Percentiles rank a stretch among this genome's conserved stretches.
Evolutionary conservation across 2,113 vertebrate species (phyloP).

Genomic region (Taurulus bubalis): DNA sequence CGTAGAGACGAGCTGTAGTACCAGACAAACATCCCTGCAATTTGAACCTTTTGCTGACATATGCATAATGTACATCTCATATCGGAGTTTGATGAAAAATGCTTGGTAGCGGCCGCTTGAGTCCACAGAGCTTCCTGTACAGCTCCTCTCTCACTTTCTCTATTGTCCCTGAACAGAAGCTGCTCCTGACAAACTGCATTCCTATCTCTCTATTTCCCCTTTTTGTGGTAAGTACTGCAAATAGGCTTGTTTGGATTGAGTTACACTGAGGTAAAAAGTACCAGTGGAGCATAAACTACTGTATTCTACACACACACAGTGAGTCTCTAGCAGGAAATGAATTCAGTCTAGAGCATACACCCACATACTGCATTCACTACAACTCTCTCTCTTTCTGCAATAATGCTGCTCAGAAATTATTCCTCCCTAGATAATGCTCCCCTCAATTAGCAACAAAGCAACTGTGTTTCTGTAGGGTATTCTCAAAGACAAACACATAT

Average conservation of each 20-base stretch:
- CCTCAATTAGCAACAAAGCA: constrained; percentile 3
- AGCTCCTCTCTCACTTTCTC: background rate
- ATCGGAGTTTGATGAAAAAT: constrained; percentile 16
- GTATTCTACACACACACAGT: constrained; percentile 14
- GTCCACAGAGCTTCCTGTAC: constrained; percentile 6
- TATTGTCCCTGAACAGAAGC: background rate
- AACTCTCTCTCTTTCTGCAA: background rate
- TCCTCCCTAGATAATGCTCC: background rate
- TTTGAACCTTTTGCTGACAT: constrained; percentile 2
- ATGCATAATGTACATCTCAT: background rate
- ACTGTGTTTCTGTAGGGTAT: constrained; percentile 10
- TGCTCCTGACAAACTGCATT: background rate
- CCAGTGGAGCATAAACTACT: constrained; percentile 15
- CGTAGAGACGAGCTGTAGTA: background rate
- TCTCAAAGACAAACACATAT: constrained; percentile 3
- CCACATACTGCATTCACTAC: constrained; percentile 10
- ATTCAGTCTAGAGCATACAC: constrained; percentile 10
- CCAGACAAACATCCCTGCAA: background rate
- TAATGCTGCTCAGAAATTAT: constrained; percentile 9
- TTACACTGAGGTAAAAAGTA: constrained; percentile 19
- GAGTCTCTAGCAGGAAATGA: background rate
- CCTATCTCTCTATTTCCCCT: background rate
- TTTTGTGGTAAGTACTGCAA: constrained; percentile 11
- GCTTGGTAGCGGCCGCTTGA: background rate
- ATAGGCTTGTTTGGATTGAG: constrained; percentile 16